phyloP scores from a whole-genome alignment of 2,888 invertebrate species.

The Cremastinae sp. region DNA sequence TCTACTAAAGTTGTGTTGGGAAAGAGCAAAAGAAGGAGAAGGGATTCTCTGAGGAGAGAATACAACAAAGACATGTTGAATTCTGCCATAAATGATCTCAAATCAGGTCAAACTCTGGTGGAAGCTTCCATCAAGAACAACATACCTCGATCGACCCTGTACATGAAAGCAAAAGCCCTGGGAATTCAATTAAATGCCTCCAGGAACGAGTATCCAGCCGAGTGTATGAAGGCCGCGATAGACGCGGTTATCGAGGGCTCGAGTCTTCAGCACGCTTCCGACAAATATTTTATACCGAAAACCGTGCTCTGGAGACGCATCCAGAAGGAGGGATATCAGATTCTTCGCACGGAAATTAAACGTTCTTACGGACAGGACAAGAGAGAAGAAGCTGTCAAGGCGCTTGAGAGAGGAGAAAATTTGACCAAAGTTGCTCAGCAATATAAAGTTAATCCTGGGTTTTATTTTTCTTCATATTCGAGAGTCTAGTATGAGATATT shows the following conservation, averaged over 20 bases:
- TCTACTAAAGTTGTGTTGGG: not conserved
- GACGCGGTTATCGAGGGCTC: slow-evolving; percentile 79
- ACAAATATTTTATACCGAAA: slow-evolving; percentile 80
- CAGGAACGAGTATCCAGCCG: slow-evolving; percentile 78
- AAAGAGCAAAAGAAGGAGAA: slow-evolving; percentile 71
- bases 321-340: slow-evolving; percentile 77
- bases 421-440: slow-evolving; percentile 79
- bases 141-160: slow-evolving; percentile 80
- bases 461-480: slow-evolving; percentile 1
- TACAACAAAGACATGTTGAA: slow-evolving; percentile 77
- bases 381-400: slow-evolving; percentile 79
- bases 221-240: slow-evolving; percentile 79
- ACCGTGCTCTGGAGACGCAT: slow-evolving; percentile 81
- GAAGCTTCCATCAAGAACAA: slow-evolving; percentile 78
- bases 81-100: slow-evolving; percentile 78
- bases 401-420: slow-evolving; percentile 79
- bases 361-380: slow-evolving; percentile 76
- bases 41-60: slow-evolving; percentile 72
- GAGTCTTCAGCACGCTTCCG: slow-evolving; percentile 79
- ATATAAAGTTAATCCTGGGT: slow-evolving; percentile 77
- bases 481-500: slow-evolving; percentile 4
- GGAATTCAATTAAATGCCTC: slow-evolving; percentile 77
- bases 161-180: slow-evolving; percentile 78
- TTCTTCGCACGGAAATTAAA: slow-evolving; percentile 72
- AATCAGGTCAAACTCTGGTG: slow-evolving; percentile 76